A percentile compares a stretch with the other conserved stretches of the same genome.
These are phyloP conservation scores for Leuciscus waleckii DNA, from an alignment of 2,797 vertebrate genomes.

Conservation along the genomic window DNA sequence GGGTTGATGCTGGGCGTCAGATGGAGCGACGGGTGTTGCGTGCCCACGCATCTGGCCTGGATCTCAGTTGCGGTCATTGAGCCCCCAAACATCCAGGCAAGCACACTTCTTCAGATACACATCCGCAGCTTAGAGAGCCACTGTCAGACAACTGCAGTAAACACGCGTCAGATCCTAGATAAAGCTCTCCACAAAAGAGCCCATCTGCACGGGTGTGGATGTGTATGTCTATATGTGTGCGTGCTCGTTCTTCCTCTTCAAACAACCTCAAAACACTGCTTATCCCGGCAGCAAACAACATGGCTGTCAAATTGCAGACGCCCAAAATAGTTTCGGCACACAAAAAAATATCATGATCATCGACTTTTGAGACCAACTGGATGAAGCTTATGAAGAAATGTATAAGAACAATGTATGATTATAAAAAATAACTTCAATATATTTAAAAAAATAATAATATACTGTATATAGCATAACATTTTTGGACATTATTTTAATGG, in stretches of 20 bases:
- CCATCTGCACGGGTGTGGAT: slow-evolving; percentile 50
- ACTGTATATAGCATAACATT: too few species aligned
- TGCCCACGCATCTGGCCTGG: slow-evolving; percentile 45
- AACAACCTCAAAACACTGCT: slow-evolving; percentile 53
- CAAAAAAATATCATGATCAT: background rate
- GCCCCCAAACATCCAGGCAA: slow-evolving; percentile 50
- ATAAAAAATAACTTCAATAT: too few species aligned
- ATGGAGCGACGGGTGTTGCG: slow-evolving; percentile 33
- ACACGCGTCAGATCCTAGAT: slow-evolving; percentile 57
- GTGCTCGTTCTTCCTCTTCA: slow-evolving; percentile 32
- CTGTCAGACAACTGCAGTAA: slow-evolving; percentile 60
- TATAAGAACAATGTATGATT: background rate
- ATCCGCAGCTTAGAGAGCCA: slow-evolving; percentile 53
- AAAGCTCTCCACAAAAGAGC: slow-evolving; percentile 60
- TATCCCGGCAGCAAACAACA: slow-evolving; percentile 54
- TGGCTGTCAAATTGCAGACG: slow-evolving; percentile 39
- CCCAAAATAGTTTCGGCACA: slow-evolving; percentile 18
- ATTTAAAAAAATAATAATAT: too few species aligned
- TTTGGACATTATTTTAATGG: background rate
- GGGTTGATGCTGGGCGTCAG: slow-evolving; percentile 38
- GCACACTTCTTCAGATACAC: slow-evolving; percentile 51
- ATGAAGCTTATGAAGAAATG: slow-evolving; percentile 8
- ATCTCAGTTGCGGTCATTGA: slow-evolving; percentile 52
- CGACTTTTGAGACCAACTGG: slow-evolving; percentile 4
- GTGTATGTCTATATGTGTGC: slow-evolving; percentile 44